Evolutionary conservation across 2,888 invertebrate species (phyloP).

Genomic region (Atherix ibis): DNA sequence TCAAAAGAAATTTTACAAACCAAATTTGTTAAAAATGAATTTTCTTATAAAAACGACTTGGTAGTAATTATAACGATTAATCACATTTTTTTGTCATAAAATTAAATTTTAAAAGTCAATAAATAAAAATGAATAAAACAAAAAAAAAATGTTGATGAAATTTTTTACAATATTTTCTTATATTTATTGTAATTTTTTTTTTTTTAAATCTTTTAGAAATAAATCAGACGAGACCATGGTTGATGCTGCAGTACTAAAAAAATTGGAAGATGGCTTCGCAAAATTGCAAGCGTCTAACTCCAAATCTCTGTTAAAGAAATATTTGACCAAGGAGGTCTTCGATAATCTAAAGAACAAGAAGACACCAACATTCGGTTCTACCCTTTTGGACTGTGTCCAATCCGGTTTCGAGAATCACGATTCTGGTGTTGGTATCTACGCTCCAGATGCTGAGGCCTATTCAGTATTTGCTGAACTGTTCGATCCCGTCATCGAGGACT

Average conservation of each 20-base stretch:
- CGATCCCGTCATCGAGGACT: conserved; percentile 95
- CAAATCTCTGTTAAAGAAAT: conserved; percentile 92
- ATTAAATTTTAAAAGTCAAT: too few species aligned
- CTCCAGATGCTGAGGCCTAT: conserved; percentile 93
- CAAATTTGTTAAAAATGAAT: too few species aligned
- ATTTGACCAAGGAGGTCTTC: conserved; percentile 79
- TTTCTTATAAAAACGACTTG: too few species aligned
- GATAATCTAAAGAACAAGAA: conserved; percentile 85
- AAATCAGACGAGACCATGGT: conserved; percentile 70
- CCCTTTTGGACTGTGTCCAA: conserved; percentile 85
- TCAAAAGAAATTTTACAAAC: too few species aligned
- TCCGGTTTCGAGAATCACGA: conserved; percentile 95
- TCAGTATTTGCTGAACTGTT: conserved; percentile 82
- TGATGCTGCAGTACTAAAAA: conserved; percentile 79
- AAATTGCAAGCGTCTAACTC: conserved; percentile 79
- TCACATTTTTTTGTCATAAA: too few species aligned
- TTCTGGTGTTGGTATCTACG: conserved; percentile 93
- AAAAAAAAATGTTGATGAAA: too few species aligned
- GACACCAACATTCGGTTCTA: conserved; percentile 77
- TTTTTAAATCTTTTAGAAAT: conserved; percentile 40
- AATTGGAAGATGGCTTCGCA: conserved; percentile 80
- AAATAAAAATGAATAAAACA: too few species aligned
- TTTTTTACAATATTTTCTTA: too few species aligned
- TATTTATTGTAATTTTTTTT: too few species aligned
- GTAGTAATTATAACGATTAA: too few species aligned